phyloP scores from a whole-genome alignment of 2,113 vertebrate genomes.

The Polypterus senegalus region DNA sequence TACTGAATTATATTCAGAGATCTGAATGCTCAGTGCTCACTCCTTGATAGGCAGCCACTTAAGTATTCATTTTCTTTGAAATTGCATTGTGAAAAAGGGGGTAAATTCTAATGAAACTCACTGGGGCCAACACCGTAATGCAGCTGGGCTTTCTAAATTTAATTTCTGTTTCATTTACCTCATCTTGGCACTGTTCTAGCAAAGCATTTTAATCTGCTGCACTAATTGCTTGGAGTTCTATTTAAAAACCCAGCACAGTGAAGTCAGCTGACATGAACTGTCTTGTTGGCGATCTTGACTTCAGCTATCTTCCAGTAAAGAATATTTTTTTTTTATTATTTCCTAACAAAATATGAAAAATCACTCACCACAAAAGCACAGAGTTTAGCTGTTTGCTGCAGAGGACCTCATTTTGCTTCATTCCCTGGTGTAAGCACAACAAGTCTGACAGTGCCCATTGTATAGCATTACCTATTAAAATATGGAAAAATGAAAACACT shows the following conservation, averaged over 20 bases:
- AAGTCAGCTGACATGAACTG: background rate
- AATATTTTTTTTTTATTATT: no score
- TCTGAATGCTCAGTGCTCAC: background rate
- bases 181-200: background rate
- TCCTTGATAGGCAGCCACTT: constrained; percentile 37
- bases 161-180: constrained; percentile 9
- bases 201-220: constrained; percentile 4
- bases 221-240: constrained; percentile 6
- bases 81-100: constrained; percentile 30
- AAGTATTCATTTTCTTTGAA: constrained; percentile 35
- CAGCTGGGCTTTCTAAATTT: constrained; percentile 2
- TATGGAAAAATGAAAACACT: no score
- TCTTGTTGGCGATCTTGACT: no score
- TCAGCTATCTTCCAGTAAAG: no score
- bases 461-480: no score
- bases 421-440: no score
- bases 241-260: background rate
- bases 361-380: no score
- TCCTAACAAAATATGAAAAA: no score
- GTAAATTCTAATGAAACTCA: constrained; percentile 32
- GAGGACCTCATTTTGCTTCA: no score
- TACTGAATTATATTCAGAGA: no score
- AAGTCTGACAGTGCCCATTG: no score
- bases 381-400: no score
- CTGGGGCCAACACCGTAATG: constrained; percentile 6